Conservation (phyloP, 2,113 vertebrate genomes). For the Xiphophorus maculatus region DNA sequence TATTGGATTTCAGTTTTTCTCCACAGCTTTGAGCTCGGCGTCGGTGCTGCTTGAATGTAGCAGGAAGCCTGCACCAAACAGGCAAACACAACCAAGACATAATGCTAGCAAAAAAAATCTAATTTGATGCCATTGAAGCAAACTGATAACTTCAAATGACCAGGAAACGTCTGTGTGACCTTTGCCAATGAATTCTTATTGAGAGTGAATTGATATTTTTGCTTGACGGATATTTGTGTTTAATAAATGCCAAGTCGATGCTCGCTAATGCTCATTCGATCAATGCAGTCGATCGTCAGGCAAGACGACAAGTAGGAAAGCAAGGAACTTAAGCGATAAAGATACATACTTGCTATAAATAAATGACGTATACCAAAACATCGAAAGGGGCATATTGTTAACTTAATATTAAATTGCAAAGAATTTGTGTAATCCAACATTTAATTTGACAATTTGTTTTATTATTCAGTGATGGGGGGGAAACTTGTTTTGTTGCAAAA, state of each 20-base stretch:
- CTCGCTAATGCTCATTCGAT: neutral
- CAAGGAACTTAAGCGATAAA: no score
- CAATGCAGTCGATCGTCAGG: neutral
- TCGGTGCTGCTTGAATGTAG: constrained; percentile 25
- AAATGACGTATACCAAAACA: no score
- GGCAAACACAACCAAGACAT: neutral
- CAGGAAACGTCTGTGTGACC: neutral
- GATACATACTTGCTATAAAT: no score
- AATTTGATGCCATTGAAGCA: neutral
- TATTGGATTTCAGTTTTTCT: constrained; percentile 46
- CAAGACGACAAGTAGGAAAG: neutral
- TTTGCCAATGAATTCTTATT: neutral
- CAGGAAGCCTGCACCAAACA: constrained; percentile 24
- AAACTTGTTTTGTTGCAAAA: no score
- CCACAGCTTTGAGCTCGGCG: constrained; percentile 27
- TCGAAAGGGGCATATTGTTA: no score
- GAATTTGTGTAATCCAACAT: no score
- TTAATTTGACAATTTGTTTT: no score
- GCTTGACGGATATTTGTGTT: no score
- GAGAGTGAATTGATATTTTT: neutral
- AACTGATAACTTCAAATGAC: neutral
- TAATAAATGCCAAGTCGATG: neutral
- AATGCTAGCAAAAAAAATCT: neutral
- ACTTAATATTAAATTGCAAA: no score
- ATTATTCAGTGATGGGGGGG: no score